These are phyloP conservation scores for Minunthozetes semirufus DNA, from an alignment of 2,888 invertebrate genomes.

Conservation along the genomic window DNA sequence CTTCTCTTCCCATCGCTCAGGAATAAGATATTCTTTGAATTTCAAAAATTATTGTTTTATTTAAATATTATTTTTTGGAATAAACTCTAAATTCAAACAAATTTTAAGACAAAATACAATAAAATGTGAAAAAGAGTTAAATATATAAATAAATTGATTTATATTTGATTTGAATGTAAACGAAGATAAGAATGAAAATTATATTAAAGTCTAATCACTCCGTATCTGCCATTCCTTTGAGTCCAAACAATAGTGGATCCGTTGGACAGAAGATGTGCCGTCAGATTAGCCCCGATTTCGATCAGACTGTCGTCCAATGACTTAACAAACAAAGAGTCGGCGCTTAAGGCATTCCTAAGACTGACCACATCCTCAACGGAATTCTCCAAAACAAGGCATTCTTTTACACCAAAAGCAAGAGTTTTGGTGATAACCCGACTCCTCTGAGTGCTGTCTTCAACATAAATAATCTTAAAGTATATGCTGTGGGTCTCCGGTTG, in stretches of 20 bases:
- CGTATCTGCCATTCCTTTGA: neutral
- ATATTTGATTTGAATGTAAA: neutral
- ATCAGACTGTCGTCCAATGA: neutral
- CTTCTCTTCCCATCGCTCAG: too few species aligned
- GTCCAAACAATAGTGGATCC: neutral
- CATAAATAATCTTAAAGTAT: conserved; percentile 8
- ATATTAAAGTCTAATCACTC: neutral
- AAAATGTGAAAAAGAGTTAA: neutral
- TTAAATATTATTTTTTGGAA: too few species aligned
- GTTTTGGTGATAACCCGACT: neutral
- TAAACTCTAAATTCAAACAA: too few species aligned
- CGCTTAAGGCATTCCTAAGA: conserved; percentile 10
- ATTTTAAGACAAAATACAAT: too few species aligned
- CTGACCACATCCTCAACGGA: conserved; percentile 16
- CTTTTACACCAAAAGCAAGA: neutral
- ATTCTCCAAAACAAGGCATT: conserved; percentile 23
- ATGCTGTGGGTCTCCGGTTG: neutral
- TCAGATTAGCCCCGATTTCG: conserved; percentile 11
- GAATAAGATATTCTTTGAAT: too few species aligned
- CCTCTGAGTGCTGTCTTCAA: neutral
- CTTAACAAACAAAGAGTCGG: neutral
- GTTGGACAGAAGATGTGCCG: conserved; percentile 24
- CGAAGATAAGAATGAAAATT: neutral
- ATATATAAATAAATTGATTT: neutral
- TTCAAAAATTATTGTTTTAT: too few species aligned